A percentile compares a stretch with the other conserved stretches of the same genome.
Conservation (phyloP, 1,140 invertebrate species). For the Metopolophium dirhodum region DNA sequence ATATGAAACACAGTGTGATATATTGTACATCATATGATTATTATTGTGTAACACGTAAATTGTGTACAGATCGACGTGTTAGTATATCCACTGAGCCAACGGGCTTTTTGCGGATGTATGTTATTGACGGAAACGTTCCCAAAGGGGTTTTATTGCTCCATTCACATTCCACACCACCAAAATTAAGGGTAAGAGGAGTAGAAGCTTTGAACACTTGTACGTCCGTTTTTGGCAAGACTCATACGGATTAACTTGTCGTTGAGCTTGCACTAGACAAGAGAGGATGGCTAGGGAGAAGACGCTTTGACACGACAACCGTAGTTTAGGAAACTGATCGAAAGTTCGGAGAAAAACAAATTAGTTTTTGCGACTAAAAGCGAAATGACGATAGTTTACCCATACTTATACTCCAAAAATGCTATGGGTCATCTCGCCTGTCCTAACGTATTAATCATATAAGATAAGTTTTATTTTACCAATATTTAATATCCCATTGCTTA, state of each 20-base stretch:
- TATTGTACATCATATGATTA: neutral
- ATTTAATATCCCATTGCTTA: neutral
- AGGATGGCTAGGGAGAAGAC: neutral
- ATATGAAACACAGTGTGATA: neutral
- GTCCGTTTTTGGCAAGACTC: slow-evolving; percentile 53
- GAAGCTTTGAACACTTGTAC: slow-evolving; percentile 52
- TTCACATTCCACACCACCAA: neutral
- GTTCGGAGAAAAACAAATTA: slow-evolving; percentile 48
- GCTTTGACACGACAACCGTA: slow-evolving; percentile 43
- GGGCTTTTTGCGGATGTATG: slow-evolving; percentile 25
- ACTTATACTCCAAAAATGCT: slow-evolving; percentile 14
- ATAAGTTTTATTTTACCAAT: too few species aligned
- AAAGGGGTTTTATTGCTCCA: slow-evolving; percentile 36
- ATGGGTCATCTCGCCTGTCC: neutral
- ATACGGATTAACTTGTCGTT: slow-evolving; percentile 55
- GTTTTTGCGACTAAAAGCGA: slow-evolving; percentile 22
- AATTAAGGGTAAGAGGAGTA: slow-evolving; percentile 39
- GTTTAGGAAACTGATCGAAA: slow-evolving; percentile 49
- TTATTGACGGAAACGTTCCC: slow-evolving; percentile 26
- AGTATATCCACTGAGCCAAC: slow-evolving; percentile 38
- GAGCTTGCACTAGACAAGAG: slow-evolving; percentile 44
- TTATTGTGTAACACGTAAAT: slow-evolving; percentile 27
- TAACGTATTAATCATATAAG: neutral
- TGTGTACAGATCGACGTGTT: slow-evolving; percentile 36
- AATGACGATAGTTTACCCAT: slow-evolving; percentile 37